phyloP scores from a whole-genome alignment of 2,888 invertebrate species.

The Polylopha cassiicola region DNA sequence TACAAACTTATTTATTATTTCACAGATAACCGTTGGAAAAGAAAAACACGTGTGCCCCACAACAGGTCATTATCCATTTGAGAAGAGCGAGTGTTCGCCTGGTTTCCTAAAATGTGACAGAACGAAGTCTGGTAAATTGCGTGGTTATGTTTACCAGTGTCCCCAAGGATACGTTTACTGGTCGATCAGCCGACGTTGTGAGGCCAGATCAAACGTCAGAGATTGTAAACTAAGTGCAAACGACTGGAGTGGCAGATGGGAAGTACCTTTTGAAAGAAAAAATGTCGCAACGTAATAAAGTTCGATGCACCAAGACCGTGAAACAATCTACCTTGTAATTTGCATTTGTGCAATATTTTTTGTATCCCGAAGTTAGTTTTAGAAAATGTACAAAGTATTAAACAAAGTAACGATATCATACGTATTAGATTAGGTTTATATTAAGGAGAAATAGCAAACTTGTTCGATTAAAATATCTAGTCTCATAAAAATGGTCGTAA shows the following conservation, averaged over 20 bases:
- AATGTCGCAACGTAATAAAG: constrained; percentile 70
- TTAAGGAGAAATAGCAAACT: not conserved
- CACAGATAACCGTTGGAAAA: constrained; percentile 79
- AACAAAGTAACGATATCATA: too few relatives aligned
- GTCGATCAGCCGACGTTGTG: constrained; percentile 87
- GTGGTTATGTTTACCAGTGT: constrained; percentile 86
- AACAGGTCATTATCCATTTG: constrained; percentile 83
- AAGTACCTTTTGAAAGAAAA: constrained; percentile 74
- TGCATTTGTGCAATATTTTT: constrained; percentile 21
- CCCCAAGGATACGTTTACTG: constrained; percentile 86
- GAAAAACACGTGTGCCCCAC: constrained; percentile 78
- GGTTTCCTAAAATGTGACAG: constrained; percentile 84
- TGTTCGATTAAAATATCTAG: constrained; percentile 17
- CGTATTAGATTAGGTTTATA: too few relatives aligned
- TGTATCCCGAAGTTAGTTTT: constrained; percentile 1
- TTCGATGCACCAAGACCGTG: too few relatives aligned
- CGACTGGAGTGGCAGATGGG: constrained; percentile 69
- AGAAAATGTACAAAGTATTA: constrained; percentile 4
- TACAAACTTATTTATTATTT: constrained; percentile 33
- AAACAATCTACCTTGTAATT: constrained; percentile 17
- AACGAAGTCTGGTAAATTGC: constrained; percentile 65
- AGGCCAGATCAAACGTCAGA: constrained; percentile 78
- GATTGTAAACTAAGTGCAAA: constrained; percentile 74
- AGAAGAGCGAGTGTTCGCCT: constrained; percentile 80
- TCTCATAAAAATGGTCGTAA: constrained; percentile 11